Conservation (phyloP, 2,113 vertebrate species). For the Pseudolaguvia tuberculata region DNA sequence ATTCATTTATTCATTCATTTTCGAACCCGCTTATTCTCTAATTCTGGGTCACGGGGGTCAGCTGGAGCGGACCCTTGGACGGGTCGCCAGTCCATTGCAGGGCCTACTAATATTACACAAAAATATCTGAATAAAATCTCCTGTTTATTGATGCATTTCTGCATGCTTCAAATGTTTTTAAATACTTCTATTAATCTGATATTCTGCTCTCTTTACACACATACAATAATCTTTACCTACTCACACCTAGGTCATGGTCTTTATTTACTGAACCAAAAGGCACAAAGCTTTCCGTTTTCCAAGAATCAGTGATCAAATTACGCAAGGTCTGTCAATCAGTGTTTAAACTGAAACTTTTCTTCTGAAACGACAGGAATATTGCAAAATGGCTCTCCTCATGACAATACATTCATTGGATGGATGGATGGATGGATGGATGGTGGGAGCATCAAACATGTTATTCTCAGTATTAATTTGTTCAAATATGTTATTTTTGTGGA, state of each 20-base stretch:
- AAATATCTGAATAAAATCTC: too few relatives aligned
- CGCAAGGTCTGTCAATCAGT: conserved; percentile 11
- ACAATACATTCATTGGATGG: too few relatives aligned
- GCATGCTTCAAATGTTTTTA: not conserved
- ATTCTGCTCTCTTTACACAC: not conserved
- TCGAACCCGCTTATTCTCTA: too few relatives aligned
- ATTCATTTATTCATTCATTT: too few relatives aligned
- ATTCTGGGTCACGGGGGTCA: too few relatives aligned
- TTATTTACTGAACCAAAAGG: conserved; percentile 11
- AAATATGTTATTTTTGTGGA: not conserved
- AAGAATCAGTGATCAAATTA: not conserved
- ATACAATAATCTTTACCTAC: not conserved
- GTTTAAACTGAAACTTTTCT: conserved; percentile 6
- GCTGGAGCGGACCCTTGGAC: too few relatives aligned
- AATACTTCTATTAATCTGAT: not conserved
- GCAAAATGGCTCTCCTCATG: too few relatives aligned
- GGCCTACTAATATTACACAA: too few relatives aligned
- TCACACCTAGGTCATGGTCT: not conserved
- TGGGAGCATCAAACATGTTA: not conserved
- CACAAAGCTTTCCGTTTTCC: not conserved
- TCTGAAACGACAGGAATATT: not conserved
- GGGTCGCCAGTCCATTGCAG: too few relatives aligned
- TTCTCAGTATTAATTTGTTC: not conserved
- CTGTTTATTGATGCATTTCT: too few relatives aligned
- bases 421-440: not conserved